A percentile compares a stretch with the other conserved stretches of the same genome.
phyloP scores from a whole-genome alignment of 2,113 vertebrate genomes.

The Gavia stellata region DNA sequence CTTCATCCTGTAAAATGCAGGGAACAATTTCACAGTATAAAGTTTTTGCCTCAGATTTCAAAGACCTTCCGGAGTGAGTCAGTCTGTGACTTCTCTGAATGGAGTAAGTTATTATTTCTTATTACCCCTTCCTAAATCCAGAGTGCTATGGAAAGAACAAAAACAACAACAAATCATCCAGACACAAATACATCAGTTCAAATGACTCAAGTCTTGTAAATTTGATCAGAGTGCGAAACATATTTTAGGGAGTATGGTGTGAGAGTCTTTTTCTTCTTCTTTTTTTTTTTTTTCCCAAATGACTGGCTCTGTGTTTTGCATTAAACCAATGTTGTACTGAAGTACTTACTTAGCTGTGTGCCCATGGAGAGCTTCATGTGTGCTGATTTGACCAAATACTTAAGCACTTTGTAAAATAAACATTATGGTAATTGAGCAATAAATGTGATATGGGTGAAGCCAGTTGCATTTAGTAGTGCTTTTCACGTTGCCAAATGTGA shows the following conservation, averaged over 20 bases:
- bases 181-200: background rate
- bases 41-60: background rate
- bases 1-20: background rate
- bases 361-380: background rate
- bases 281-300: background rate
- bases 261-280: rapidly evolving
- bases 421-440: background rate
- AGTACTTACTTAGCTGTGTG: background rate
- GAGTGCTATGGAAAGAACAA: background rate
- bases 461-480: background rate
- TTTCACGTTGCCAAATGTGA: background rate
- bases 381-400: background rate
- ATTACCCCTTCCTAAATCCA: background rate
- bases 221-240: background rate
- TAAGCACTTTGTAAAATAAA: background rate
- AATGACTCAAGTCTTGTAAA: background rate
- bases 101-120: background rate
- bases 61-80: background rate
- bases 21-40: background rate
- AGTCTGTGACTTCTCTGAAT: background rate
- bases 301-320: background rate
- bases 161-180: background rate
- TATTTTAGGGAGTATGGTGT: background rate
- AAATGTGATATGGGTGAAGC: background rate
- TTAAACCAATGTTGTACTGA: background rate